Base-by-base conservation (phyloP, 2,797 vertebrate species). In the Odontamblyopus rebecca region DNA sequence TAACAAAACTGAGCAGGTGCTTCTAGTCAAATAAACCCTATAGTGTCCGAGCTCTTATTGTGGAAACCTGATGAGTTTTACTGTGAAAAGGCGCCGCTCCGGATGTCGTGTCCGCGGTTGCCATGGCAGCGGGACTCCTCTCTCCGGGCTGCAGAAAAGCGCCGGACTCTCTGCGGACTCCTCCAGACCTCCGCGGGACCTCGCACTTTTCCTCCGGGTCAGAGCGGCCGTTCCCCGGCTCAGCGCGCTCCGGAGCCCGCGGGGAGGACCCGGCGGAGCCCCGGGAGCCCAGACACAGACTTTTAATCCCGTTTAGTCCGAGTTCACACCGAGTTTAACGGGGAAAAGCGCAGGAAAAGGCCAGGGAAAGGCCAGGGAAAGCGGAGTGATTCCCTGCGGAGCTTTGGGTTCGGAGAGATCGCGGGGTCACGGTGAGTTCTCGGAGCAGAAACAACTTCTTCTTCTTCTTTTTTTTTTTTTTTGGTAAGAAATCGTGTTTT, bases 51-150 rank as follows among this genome's bases (percentile, higher is more conserved):
- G 74, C 61, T 63, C 19, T 63, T n/a, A 30, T 61, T 32, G 6
- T 61, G 59, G 16, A 32, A 61, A 12, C 4, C 27, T 1, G 16
- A 9, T 3, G 0, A 18, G 18, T 63, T 44, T 64, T 64, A 44
- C 2, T 64, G 62, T 64, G 62, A 64, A 64, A 64, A 38, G 11
- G 35, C 29, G 15, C 1, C 9, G 16, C 4, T 3, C 38, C 62
- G 62, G n/a, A 64, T 9, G 62, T 16, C 5, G 29, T 61, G 60
- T 44, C 38, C 62, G n/a, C 38, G 19, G 62, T 64, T 64, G 62
- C 62, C 62, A 64, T 64, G 62, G 38, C 38, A 64, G 62, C 62
- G 19, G 35, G 19, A 62, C 61, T 62, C 61, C 56, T 48, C 44
- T 48, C 44, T 48, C 53, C 1, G 7, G 7, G 53, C 19, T 3